Base-by-base conservation (phyloP, 2,888 invertebrate genomes). In the Chydorus sphaericus region DNA sequence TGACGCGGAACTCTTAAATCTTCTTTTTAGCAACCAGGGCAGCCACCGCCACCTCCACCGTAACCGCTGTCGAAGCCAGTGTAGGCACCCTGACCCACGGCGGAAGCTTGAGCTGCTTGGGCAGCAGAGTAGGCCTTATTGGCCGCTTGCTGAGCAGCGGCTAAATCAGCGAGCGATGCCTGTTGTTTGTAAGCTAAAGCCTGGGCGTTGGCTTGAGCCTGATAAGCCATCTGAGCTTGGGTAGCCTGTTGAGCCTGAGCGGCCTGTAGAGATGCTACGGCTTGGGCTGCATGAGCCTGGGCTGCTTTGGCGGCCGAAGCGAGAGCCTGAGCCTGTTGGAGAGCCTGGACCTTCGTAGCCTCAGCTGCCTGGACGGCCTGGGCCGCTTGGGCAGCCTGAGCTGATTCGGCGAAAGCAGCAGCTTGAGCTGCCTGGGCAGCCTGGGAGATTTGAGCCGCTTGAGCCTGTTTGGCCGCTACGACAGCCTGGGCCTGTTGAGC, bases 151-250 rank as follows among this genome's bases (percentile, higher is more conserved):
- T 63, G 62, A 28, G 62, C 61, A 39, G 61, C 61, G 5, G 63
- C 62, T 30, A 63, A 52, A 58, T 63, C 63, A 8, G 61, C 55
- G 4, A 63, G 57, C 6, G 61, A 56, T 14, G 62, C 62, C 49
- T 63, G 63, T 54, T 62, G 63, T 39, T 63, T 63, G 23, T 58
- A 61, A n/a, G 62, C 61, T 4, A 63, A 55, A 4, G 63, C 63
- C 49, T 61, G 62, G 44, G 63, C 63, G 49, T 63, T 63, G 33
- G 62, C 62, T 58, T 63, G 63, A 49, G 63, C 62, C 51, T 62
- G 63, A 36, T 62, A 62, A 8, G 62, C 63, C 62, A 63, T 63
- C 55, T 63, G 52, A 2, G 59, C 44, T 23, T 44, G 44, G 18
- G 39, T 39, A 23, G 39, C 39, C 23, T 39, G 39, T 23, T 39